These are phyloP conservation scores for Scaptomyza hsui DNA, from an alignment of 1,140 invertebrate species.

Conservation along the genomic window DNA sequence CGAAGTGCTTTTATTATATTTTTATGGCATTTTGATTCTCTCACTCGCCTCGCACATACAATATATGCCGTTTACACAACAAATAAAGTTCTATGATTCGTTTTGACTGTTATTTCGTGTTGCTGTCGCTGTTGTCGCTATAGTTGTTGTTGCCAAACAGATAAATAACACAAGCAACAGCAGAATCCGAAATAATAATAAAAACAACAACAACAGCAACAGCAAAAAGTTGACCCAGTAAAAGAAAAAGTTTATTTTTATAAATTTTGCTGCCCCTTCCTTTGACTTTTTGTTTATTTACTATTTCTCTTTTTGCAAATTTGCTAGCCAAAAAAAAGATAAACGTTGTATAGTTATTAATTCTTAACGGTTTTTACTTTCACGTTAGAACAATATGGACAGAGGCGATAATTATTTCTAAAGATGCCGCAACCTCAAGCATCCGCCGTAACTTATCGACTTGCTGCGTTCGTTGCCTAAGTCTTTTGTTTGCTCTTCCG, in stretches of 20 bases:
- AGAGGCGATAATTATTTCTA: slow-evolving; percentile 72
- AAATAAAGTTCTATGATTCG: slow-evolving; percentile 46
- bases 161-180: slow-evolving; percentile 48
- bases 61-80: neutral
- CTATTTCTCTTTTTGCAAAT: slow-evolving; percentile 37
- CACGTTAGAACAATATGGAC: slow-evolving; percentile 81
- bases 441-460: slow-evolving; percentile 14
- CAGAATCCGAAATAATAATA: slow-evolving; percentile 44
- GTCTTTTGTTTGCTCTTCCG: slow-evolving; percentile 69
- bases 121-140: slow-evolving; percentile 13
- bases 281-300: slow-evolving; percentile 8
- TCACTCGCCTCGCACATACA: neutral
- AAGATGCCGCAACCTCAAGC: slow-evolving; percentile 45
- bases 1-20: slow-evolving; percentile 54
- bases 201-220: slow-evolving; percentile 18
- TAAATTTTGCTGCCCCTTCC: slow-evolving; percentile 37
- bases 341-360: slow-evolving; percentile 68
- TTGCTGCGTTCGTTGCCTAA: slow-evolving; percentile 57
- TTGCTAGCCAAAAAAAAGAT: slow-evolving; percentile 42
- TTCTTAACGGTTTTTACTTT: slow-evolving; percentile 82
- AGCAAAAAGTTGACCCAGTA: slow-evolving; percentile 68
- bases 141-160: slow-evolving; percentile 35
- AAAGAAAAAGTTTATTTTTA: slow-evolving; percentile 81
- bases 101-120: slow-evolving; percentile 46
- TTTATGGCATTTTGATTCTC: slow-evolving; percentile 47